Evolutionary conservation across 2,888 invertebrate genomes (phyloP), one percentile per base, ranked within the genome.

Genomic region (Orchestes rusci): DNA sequence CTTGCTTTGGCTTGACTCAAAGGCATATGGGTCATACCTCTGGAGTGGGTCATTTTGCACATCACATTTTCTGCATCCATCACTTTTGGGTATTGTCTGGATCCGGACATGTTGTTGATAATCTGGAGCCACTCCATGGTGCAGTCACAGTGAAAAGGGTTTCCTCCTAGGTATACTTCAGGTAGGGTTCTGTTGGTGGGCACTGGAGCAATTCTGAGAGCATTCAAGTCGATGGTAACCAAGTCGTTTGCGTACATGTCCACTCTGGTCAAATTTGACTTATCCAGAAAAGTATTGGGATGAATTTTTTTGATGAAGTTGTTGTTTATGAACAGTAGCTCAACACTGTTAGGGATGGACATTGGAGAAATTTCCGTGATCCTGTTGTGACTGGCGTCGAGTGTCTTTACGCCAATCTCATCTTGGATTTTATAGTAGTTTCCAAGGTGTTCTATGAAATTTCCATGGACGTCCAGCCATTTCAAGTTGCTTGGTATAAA

Each of bases 91-190:
- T 91, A 86, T 65, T 89, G 89, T 39, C 87, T 74, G 57, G 83
- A 79, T 28, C 79, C 76, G 51, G 86, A 86, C 76, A 87, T 80
- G 68, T 86, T 87, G 69, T 91, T 91, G 68, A 91, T 84, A 43
- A 85, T 77, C 56, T 90, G 90, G 59, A 93, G 71, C 94, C 94
- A 95, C 67, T 92, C 92, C 90, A 94, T 90, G 51, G 85, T 83
- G 71, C 95, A 94, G 65, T 93, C 91, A 71, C 94, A 95, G 59
- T 87, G 82, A 70, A 94, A 90, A 10, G 94, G 93, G 69, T 95
- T 95, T 35, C 88, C 89, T 51, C 89, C 91, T 55, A 94, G 75
- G 67, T 89, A 91, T 68, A 94, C 87, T 66, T 92, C 89, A 1
- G 92, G 90, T 54, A 89, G 72, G 12, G 80, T 76, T 62, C 82